Base-by-base conservation (phyloP, 2,797 vertebrate genomes). In the Lithobates sylvaticus region DNA sequence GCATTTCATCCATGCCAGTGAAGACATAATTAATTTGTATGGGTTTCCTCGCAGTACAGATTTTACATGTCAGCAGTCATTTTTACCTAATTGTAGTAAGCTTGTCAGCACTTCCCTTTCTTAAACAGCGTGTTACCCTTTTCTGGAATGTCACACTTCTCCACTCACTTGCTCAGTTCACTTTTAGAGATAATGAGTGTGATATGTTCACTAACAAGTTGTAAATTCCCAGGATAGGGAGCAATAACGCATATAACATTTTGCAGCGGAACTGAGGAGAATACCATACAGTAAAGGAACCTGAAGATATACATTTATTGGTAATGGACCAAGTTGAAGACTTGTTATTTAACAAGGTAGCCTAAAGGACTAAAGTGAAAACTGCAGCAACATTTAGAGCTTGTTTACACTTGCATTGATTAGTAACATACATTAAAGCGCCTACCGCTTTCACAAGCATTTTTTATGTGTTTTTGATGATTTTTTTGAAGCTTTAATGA, bases 71-170 rank as follows among this genome's bases (percentile, higher is more conserved):
- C 91, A 92, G 89, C 88, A 91, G 89, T 91, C 88, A 88, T 91
- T 91, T 92, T 92, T 89, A 83, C 88, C 89, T 91, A 89, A 91
- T 90, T 92, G 86, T 90, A 91, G 87, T 88, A 86, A 90, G 32
- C 87, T 71, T 90, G 89, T 93, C 91, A 92, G 91, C 88, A 89
- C 86, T 91, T 93, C 85, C 88, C 27, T 70, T 92, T 84, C 90
- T 90, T 86, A 91, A 91, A 88, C 87, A 90, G 86, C 84, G 39
- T 88, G 83, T 81, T 93, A 89, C 89, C 88, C 89, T 90, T 88
- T 88, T 71, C 82, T 92, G 89, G 91, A 94, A 93, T 94, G 90
- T 92, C 90, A 90, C 89, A 92, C 89, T 84, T 94, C 89, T 91
- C 16, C 83, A 90, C 89, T 90, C 84, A 84, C 89, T 93, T 50